Base-by-base conservation (phyloP, 2,113 vertebrate species). In the Pipa parva region DNA sequence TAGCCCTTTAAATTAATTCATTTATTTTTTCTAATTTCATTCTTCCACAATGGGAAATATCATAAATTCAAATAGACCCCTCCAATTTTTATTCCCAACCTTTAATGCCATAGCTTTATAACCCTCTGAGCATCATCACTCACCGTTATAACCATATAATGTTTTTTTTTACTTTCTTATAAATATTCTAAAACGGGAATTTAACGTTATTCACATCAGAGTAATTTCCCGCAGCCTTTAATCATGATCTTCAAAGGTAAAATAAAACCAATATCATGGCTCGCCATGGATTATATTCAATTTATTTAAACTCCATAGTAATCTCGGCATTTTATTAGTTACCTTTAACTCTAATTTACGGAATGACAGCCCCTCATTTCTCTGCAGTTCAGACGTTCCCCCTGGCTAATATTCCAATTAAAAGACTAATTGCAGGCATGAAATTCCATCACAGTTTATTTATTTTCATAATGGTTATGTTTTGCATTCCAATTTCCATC, bases 401-500 rank as follows among this genome's bases (percentile, higher is more conserved):
- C 13, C 28, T 36, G 18, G 28, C 64, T 68, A 49, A 50, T 56
- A 36, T 10, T 42, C 64, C 45, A 68, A 68, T 68, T 68, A 68
- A 59, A 59, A 27, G 28, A 33, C 64, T 68, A 68, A 68, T 68
- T 46, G 59, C n/a, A 48, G 64, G 21, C 64, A 59, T 59, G 58
- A 59, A 58, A 27, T 68, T 20, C 56, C 28, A 37, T 68, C 64
- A 68, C 56, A 4, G 24, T 58, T 59, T 59, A 59, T 68, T 68
- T 68, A 68, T 59, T 68, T 50, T 21, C 46, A 33, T 50, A 31
- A 57, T 27, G 42, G 1, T 3, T 15, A 31, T n/a, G 28, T 39
- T 36, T 18, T 58, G 9, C 28, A 49, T 25, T 15, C n/a, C 15
- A 64, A 66, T 58, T 7, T 21, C 21, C 29, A 59, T 59, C 42